phyloP scores from a whole-genome alignment of 2,888 invertebrate genomes.

The Harpalus rubripes region DNA sequence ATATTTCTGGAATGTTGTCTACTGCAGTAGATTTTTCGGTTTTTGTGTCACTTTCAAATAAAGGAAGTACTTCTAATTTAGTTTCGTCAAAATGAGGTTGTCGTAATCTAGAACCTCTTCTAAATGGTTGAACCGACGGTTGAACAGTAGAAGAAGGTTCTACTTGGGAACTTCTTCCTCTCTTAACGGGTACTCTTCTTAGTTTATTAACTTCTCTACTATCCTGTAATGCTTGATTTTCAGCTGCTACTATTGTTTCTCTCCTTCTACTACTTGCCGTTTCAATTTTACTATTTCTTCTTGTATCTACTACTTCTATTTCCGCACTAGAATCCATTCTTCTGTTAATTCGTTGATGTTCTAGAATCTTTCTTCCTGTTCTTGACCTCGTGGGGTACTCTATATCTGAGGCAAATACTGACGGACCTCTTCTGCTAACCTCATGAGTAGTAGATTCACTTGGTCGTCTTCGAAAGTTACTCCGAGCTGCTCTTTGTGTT shows the following conservation, averaged over 20 bases:
- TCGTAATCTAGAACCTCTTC: conserved; percentile 69
- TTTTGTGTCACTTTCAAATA: conserved; percentile 75
- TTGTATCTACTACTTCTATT: conserved; percentile 36
- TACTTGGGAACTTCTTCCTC: conserved; percentile 51
- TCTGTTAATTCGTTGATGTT: conserved; percentile 46
- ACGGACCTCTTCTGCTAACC: conserved; percentile 20
- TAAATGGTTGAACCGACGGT: background rate
- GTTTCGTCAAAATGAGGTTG: conserved; percentile 73
- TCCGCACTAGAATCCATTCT: conserved; percentile 62
- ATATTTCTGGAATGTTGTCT: conserved; percentile 59
- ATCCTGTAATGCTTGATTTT: conserved; percentile 40
- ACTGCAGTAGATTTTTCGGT: conserved; percentile 70
- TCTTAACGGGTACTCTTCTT: conserved; percentile 38
- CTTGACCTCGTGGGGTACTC: conserved; percentile 72
- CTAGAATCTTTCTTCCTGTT: conserved; percentile 72
- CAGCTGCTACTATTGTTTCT: conserved; percentile 63
- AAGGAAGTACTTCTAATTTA: conserved; percentile 75
- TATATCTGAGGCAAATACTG: conserved; percentile 38
- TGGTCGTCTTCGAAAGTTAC: conserved; percentile 68
- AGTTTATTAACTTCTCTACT: conserved; percentile 44
- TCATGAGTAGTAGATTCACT: conserved; percentile 55
- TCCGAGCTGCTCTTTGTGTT: conserved; percentile 57
- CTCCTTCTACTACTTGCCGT: conserved; percentile 57
- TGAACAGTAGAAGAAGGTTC: conserved; percentile 18
- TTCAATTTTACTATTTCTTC: conserved; percentile 35